These are phyloP conservation scores for Paramuricea clavata DNA, from an alignment of 92 coral and sea anemone species.

Conservation along the genomic window DNA sequence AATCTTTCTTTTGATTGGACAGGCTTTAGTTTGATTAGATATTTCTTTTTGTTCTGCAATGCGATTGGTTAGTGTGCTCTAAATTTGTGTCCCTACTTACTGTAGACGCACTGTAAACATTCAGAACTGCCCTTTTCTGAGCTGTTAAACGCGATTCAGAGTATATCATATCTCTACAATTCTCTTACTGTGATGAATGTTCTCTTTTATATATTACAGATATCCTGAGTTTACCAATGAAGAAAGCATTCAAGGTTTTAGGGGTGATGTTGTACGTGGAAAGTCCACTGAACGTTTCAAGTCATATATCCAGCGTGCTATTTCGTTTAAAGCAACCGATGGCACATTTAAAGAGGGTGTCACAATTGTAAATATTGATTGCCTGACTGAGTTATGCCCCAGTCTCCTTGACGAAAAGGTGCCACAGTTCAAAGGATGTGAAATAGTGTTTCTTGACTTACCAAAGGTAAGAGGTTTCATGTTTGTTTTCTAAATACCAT, in stretches of 20 bases:
- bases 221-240: not conserved
- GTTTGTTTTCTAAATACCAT: too few species aligned
- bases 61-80: too few species aligned
- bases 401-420: not conserved
- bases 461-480: slow-evolving; percentile 29
- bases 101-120: too few species aligned
- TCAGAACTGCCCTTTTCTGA: too few species aligned
- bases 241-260: not conserved
- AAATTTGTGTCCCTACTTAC: too few species aligned
- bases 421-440: not conserved
- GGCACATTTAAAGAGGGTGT: not conserved
- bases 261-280: slow-evolving; percentile 4
- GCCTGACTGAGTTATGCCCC: not conserved
- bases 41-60: too few species aligned
- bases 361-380: not conserved
- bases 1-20: too few species aligned
- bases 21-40: too few species aligned
- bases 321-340: not conserved
- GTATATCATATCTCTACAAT: not conserved
- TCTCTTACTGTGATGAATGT: too few species aligned
- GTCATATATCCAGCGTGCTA: not conserved
- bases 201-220: too few species aligned
- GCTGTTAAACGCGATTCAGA: too few species aligned
- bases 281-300: not conserved
- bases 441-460: not conserved